Base-by-base conservation (phyloP, 1,140 invertebrate species). In the Diabrotica undecimpunctata region DNA sequence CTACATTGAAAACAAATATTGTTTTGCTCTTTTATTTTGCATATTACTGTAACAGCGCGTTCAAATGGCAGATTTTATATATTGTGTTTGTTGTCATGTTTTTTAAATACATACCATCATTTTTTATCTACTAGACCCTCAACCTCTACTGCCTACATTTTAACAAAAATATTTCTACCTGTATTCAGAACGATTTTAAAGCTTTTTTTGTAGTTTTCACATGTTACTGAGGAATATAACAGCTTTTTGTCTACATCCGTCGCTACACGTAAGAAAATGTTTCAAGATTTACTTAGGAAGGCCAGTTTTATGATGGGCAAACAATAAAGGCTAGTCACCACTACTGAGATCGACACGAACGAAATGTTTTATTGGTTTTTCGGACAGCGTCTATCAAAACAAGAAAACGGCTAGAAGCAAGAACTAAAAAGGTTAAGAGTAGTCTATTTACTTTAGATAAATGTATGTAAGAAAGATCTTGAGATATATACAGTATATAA, bases 211-310 rank as follows among this genome's bases (percentile, higher is more conserved):
- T 38, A 37, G 55, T 65, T 65, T 65, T 65, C 64, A 65, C 64
- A 65, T 65, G 64, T 65, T 58, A 51, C 54, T 65, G 64, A 52
- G 46, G 57, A 65, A 65, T 65, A 65, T 61, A 58, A 65, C 64
- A 65, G 37, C 51, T 65, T 65, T 65, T 60, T 65, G 53, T 55
- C 64, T 38, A 12, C 25, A 57, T 12, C 51, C 52, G 58, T 46
- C 51, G 64, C 57, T 39, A 54, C 51, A 53, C 39, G 54, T 57
- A 37, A 25, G 52, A 35, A 60, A 38, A 51, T 61, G 54, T 55
- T 55, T 65, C 14, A 46, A 46, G 39, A 54, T 65, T 60, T 60
- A 61, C 53, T 58, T 36, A 65, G 64, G 60, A 58, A 65, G 64
- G 64, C 58, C 55, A 58, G 51, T 65, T 65, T 65, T 65, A 65